Conservation (phyloP, 2,113 vertebrate species). For the Brachyistius frenatus region DNA sequence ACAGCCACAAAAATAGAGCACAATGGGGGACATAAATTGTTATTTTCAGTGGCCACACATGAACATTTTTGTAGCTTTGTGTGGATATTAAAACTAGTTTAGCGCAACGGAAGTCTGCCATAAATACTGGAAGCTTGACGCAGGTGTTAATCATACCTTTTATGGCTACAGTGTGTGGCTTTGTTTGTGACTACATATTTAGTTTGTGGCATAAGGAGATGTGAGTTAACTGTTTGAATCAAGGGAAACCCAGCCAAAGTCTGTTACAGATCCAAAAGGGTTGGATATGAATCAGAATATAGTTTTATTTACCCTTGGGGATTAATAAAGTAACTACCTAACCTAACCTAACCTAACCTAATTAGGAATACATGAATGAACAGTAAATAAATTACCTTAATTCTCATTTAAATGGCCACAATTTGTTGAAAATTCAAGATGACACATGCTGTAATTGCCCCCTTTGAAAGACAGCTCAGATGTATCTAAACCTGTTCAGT, state of each 20-base stretch:
- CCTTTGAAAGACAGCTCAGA: neutral
- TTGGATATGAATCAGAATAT: neutral
- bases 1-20: constrained; percentile 44
- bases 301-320: too few relatives aligned
- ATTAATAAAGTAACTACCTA: too few relatives aligned
- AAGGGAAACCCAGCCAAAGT: constrained; percentile 18
- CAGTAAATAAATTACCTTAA: constrained; percentile 4
- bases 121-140: constrained; percentile 44
- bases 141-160: constrained; percentile 58
- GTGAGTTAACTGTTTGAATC: constrained; percentile 36
- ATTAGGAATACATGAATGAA: constrained; percentile 13
- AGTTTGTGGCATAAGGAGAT: constrained; percentile 26
- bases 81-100: constrained; percentile 57
- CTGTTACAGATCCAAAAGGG: constrained; percentile 1
- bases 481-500: neutral
- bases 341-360: neutral
- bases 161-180: constrained; percentile 31
- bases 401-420: constrained; percentile 13
- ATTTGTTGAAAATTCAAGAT: constrained; percentile 18
- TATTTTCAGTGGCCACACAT: constrained; percentile 51
- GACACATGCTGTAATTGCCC: neutral
- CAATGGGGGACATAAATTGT: constrained; percentile 53
- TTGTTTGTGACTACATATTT: constrained; percentile 46
- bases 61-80: constrained; percentile 62
- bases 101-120: constrained; percentile 50